Evolutionary conservation across 2,888 invertebrate species (phyloP).

Genomic region (Drosophila neotestacea): DNA sequence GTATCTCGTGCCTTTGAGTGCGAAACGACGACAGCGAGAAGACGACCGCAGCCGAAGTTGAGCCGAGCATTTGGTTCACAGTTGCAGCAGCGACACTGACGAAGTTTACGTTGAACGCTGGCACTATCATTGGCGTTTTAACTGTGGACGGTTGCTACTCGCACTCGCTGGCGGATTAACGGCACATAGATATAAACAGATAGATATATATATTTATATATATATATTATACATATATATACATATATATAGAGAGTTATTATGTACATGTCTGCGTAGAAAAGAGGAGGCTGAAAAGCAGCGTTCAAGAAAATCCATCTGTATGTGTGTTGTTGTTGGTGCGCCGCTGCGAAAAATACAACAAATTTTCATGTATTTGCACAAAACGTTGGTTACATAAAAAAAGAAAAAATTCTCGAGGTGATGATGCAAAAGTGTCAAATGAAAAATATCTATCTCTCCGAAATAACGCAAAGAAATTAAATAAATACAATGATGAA

Average conservation of each 20-base stretch:
- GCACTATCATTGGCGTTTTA: constrained; percentile 85
- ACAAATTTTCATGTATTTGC: constrained; percentile 68
- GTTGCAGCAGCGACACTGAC: constrained; percentile 56
- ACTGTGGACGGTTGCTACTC: constrained; percentile 84
- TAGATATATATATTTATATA: constrained; percentile 33
- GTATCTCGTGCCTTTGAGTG: constrained; percentile 11
- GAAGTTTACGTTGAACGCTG: constrained; percentile 45
- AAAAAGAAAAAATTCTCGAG: constrained; percentile 44
- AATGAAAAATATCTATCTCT: constrained; percentile 24
- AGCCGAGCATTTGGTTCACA: constrained; percentile 25
- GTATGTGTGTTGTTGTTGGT: constrained; percentile 72
- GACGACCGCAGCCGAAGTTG: constrained; percentile 33
- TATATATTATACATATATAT: constrained; percentile 29
- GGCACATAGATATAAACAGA: constrained; percentile 60
- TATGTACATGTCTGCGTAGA: constrained; percentile 73
- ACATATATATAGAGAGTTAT: constrained; percentile 50
- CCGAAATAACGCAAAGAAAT: constrained; percentile 14
- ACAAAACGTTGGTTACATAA: constrained; percentile 75
- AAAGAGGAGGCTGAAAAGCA: constrained; percentile 63
- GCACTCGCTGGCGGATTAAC: constrained; percentile 82
- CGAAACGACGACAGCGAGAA: constrained; percentile 8
- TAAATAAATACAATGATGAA: constrained; percentile 1
- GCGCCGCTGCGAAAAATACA: constrained; percentile 65
- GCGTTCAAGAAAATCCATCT: constrained; percentile 71
- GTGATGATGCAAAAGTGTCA: constrained; percentile 55